These are phyloP conservation scores for Peromyscus polionotus DNA, from an alignment of 2,113 vertebrate genomes.

Conservation along the genomic window DNA sequence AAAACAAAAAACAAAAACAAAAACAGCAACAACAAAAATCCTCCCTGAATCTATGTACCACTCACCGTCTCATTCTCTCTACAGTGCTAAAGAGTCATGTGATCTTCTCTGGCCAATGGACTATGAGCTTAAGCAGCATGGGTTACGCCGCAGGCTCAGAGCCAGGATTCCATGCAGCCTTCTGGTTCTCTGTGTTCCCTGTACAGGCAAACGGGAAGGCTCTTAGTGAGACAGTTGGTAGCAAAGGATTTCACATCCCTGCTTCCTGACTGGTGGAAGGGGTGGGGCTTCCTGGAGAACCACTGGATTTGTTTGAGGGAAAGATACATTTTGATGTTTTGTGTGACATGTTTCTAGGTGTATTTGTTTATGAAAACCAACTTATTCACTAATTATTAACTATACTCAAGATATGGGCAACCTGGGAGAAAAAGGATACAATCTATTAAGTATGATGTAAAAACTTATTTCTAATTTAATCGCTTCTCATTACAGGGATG, in stretches of 20 bases:
- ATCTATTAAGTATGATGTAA: background rate
- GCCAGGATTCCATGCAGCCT: background rate
- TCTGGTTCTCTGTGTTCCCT: background rate
- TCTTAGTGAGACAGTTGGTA: background rate
- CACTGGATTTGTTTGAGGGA: background rate
- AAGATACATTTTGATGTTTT: background rate
- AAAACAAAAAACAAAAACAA: background rate
- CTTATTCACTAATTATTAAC: background rate
- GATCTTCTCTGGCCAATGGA: background rate
- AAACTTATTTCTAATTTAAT: background rate
- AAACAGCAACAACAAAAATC: background rate
- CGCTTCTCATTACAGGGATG: background rate
- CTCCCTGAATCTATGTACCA: rapidly evolving
- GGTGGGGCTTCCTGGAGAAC: background rate
- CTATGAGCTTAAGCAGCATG: background rate
- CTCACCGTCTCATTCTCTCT: background rate
- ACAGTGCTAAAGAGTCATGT: background rate
- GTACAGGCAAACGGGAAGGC: background rate
- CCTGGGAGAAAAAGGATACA: background rate
- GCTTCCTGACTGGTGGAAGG: background rate
- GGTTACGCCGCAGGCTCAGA: background rate
- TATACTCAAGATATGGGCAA: background rate
- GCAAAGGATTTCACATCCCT: background rate
- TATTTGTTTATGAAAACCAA: conserved; percentile 21
- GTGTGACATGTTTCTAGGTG: background rate